Evolutionary conservation across 1,140 invertebrate genomes (phyloP), one percentile per base, ranked within the genome.

Genomic region (Adelges cooleyi): DNA sequence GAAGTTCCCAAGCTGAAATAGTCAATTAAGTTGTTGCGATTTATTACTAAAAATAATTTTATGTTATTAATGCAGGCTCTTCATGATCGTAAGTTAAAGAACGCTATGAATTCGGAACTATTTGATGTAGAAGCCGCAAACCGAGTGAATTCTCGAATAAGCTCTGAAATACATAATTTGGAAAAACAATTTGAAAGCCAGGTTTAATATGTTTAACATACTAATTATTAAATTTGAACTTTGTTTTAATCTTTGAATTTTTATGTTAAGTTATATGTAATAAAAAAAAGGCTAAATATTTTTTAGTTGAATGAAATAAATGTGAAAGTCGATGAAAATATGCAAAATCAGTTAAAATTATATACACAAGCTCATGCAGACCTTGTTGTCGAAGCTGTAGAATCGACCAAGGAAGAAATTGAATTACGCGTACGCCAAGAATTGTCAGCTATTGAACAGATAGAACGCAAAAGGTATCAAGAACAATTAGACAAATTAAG

Each of bases 371-470:
- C 23, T 9, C 53, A 59, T 44, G 40, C 53, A 25, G 53, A 59
- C 9, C 38, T 59, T 27, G 10, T 59, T 25, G n/a, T 38, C 2
- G 42, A 27, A 59, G 53, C 53, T 17, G 53, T 59, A 18, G 53
- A 59, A 9, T 40, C 27, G 3, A 44, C 53, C n/a, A 59, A 59
- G 8, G 53, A 59, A 27, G 36, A 59, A 59, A 42, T 59, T 59
- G 53, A 59, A 59, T 42, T 27, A 6, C 22, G 53, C 17, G 53
- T 59, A 18, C 53, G 53, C 3, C 22, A 59, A 40, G 53, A 59
- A 27, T 9, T 59, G 17, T 59, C 53, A 9, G 2, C 10, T 27
- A 59, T 59, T 18, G 53, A 59, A 44, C 42, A 59, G 17, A 27
- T 59, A 18, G 53, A 59, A 5, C 53, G 22, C 13, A n/a, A 59